These are phyloP conservation scores for Hydrotaea cyrtoneurina DNA, from an alignment of 2,888 invertebrate genomes.

Conservation along the genomic window DNA sequence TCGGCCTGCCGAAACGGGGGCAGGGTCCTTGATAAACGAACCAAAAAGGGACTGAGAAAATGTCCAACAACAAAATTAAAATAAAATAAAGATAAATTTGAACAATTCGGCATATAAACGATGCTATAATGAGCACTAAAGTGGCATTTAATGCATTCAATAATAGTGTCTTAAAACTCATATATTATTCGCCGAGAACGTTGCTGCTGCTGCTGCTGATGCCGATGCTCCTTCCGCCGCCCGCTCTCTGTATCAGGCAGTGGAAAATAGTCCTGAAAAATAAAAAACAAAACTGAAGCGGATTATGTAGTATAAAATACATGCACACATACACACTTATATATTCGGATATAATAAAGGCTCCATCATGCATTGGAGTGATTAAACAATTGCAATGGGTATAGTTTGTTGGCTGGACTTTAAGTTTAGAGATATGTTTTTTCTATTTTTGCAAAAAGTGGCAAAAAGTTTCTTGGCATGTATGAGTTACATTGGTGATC, in stretches of 20 bases:
- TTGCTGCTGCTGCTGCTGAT: not conserved
- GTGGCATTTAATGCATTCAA: slow-evolving; percentile 56
- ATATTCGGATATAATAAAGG: not conserved
- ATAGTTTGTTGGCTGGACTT: too few species aligned
- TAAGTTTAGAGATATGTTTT: too few species aligned
- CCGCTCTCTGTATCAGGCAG: not conserved
- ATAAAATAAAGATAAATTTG: slow-evolving; percentile 59
- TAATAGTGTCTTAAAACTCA: slow-evolving; percentile 51
- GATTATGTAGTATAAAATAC: slow-evolving; percentile 5
- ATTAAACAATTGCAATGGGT: not conserved
- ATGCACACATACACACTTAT: not conserved
- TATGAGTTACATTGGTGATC: too few species aligned
- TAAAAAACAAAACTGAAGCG: not conserved
- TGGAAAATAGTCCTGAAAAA: slow-evolving; percentile 20
- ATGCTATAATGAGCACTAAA: slow-evolving; percentile 60
- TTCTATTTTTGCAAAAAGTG: too few species aligned
- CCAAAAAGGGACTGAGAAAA: not conserved
- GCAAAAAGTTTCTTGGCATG: too few species aligned
- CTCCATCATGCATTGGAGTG: not conserved
- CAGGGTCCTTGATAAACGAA: not conserved
- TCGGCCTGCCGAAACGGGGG: not conserved
- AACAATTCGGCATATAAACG: slow-evolving; percentile 58
- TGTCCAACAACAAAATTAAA: slow-evolving; percentile 48
- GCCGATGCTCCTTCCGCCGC: not conserved
- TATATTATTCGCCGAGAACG: slow-evolving; percentile 47